A percentile compares a stretch with the other conserved stretches of the same genome.
These are phyloP conservation scores for Zaprionus camerounensis DNA, from an alignment of 1,140 invertebrate species.

Conservation along the genomic window DNA sequence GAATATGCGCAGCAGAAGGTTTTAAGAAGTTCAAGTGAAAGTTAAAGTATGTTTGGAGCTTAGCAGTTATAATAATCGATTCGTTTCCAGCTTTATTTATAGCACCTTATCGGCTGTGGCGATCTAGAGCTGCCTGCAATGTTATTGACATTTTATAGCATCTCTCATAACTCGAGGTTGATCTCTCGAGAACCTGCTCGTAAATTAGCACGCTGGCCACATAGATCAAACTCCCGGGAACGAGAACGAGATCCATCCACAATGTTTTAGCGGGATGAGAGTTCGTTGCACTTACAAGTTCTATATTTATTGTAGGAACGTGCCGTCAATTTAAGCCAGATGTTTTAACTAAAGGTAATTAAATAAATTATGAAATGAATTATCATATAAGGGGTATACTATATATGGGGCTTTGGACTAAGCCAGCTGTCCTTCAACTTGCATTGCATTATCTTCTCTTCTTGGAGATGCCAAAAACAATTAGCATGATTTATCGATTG, in stretches of 20 bases:
- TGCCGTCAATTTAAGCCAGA: constrained; percentile 28
- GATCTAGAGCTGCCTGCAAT: constrained; percentile 6
- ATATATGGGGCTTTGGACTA: background rate
- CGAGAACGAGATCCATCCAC: background rate
- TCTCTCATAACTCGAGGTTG: constrained; percentile 32
- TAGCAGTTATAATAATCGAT: background rate
- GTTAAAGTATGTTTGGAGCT: background rate
- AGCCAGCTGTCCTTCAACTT: constrained; percentile 11
- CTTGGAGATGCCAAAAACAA: constrained; percentile 45
- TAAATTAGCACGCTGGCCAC: constrained; percentile 36
- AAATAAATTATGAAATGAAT: constrained; percentile 35
- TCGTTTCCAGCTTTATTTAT: background rate
- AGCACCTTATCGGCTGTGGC: background rate
- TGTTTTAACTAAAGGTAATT: constrained; percentile 35
- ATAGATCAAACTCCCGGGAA: constrained; percentile 33
- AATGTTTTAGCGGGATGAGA: background rate
- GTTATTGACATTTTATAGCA: constrained; percentile 28
- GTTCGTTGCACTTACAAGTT: background rate
- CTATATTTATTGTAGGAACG: constrained; percentile 4
- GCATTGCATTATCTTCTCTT: constrained; percentile 36
- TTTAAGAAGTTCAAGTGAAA: background rate
- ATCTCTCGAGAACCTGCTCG: constrained; percentile 22
- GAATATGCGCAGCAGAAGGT: background rate
- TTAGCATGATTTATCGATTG: constrained; percentile 77
- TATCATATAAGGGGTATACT: constrained; percentile 3